Evolutionary conservation across 30 jellyfish, hydroid and myxozoan genomes (phyloP).

Genomic region (Turritopsis dohrnii): DNA sequence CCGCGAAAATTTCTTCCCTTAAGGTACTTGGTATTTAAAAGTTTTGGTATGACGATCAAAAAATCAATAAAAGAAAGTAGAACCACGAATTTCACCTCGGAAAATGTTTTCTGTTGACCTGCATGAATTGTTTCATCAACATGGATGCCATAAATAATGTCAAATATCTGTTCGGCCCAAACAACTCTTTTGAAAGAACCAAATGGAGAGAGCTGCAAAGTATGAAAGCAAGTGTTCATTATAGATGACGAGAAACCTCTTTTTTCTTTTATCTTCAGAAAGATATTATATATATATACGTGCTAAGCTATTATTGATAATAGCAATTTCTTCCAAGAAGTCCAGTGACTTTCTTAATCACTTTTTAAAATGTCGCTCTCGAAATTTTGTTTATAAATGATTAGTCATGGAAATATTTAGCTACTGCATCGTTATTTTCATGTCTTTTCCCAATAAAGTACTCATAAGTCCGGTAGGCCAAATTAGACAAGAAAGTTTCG

Average conservation of each 20-base stretch:
- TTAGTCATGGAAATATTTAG: neutral
- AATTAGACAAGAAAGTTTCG: neutral
- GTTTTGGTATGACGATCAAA: too few relatives aligned
- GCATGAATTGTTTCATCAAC: neutral
- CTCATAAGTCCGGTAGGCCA: neutral
- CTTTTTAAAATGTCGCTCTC: neutral
- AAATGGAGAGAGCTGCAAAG: neutral
- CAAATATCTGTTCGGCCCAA: neutral
- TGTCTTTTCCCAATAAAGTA: neutral
- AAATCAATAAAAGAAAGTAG: neutral
- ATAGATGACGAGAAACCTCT: neutral
- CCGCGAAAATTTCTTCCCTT: too few relatives aligned
- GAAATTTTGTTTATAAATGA: neutral
- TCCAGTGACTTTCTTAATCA: neutral
- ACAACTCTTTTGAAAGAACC: neutral
- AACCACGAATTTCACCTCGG: neutral
- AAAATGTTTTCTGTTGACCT: neutral
- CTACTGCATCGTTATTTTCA: neutral
- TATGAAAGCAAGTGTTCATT: neutral
- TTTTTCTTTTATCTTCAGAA: neutral
- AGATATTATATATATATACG: neutral
- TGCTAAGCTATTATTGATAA: neutral
- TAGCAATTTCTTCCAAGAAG: neutral
- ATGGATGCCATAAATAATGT: neutral
- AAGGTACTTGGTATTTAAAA: neutral